phyloP scores from a whole-genome alignment of 2,113 vertebrate species.

The Pelmatolapia mariae region DNA sequence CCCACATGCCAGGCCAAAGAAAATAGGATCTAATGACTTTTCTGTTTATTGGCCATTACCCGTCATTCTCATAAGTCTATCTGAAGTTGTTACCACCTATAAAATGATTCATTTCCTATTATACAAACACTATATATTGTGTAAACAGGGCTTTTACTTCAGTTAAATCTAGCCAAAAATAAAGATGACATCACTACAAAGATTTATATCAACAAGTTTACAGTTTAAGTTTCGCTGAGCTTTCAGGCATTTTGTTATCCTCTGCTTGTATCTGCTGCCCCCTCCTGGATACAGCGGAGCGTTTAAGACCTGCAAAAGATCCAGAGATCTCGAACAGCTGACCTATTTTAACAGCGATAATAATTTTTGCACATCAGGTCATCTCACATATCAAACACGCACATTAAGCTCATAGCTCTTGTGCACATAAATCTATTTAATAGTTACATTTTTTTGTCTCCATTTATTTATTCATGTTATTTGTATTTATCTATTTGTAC shows the following conservation, averaged over 20 bases:
- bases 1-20: not conserved
- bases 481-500: not conserved
- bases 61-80: not conserved
- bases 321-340: not conserved
- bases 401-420: not conserved
- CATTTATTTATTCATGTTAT: not conserved
- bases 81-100: not conserved
- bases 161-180: not conserved
- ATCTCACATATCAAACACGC: not conserved
- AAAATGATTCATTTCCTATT: not conserved
- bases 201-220: not conserved
- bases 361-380: not conserved
- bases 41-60: not conserved
- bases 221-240: not conserved
- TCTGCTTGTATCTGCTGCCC: slow-evolving; percentile 22
- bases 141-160: not conserved
- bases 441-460: not conserved
- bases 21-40: not conserved
- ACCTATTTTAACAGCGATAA: fast-evolving
- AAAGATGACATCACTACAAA: not conserved
- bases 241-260: not conserved
- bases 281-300: not conserved
- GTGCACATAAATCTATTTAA: not conserved
- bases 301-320: not conserved
- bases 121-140: not conserved